These are phyloP conservation scores for Myotis yumanensis DNA, from an alignment of 2,113 vertebrate species.

Conservation along the genomic window DNA sequence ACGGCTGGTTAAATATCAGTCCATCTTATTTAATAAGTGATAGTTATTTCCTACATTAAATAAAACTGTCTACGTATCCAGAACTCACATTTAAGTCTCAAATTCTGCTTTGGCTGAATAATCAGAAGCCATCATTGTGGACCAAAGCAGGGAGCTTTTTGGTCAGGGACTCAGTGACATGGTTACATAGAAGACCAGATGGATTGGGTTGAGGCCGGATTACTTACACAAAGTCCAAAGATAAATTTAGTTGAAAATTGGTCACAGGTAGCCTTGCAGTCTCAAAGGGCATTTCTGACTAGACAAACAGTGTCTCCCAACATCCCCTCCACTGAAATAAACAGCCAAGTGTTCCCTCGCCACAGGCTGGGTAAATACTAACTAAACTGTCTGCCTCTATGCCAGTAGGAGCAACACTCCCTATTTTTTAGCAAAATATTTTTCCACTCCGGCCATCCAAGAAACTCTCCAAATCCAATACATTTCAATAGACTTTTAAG, in stretches of 20 bases:
- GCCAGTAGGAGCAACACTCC: conserved; percentile 71
- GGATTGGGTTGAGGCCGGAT: conserved; percentile 66
- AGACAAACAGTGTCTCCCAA: conserved; percentile 76
- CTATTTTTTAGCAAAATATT: conserved; percentile 83
- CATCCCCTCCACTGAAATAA: conserved; percentile 76
- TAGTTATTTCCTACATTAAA: conserved; percentile 63
- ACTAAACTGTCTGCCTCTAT: conserved; percentile 65
- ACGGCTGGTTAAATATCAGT: conserved; percentile 66
- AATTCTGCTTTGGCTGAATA: conserved; percentile 49
- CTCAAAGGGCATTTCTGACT: conserved; percentile 79
- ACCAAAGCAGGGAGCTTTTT: conserved; percentile 50
- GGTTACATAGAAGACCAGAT: conserved; percentile 49
- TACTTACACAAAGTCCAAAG: conserved; percentile 74
- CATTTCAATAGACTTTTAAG: conserved; percentile 74
- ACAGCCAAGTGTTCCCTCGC: conserved; percentile 76
- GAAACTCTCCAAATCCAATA: conserved; percentile 79
- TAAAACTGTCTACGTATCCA: conserved; percentile 54
- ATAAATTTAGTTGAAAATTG: conserved; percentile 79
- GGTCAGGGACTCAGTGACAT: conserved; percentile 63
- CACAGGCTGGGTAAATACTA: conserved; percentile 79
- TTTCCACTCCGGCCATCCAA: conserved; percentile 78
- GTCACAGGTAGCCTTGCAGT: conserved; percentile 74
- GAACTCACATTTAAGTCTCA: conserved; percentile 49
- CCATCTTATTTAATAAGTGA: conserved; percentile 61
- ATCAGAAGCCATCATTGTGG: conserved; percentile 45